Evolutionary conservation across 1,140 invertebrate genomes (phyloP), one percentile per base, ranked within the genome.

Genomic region (Aphelenchoides besseyi): DNA sequence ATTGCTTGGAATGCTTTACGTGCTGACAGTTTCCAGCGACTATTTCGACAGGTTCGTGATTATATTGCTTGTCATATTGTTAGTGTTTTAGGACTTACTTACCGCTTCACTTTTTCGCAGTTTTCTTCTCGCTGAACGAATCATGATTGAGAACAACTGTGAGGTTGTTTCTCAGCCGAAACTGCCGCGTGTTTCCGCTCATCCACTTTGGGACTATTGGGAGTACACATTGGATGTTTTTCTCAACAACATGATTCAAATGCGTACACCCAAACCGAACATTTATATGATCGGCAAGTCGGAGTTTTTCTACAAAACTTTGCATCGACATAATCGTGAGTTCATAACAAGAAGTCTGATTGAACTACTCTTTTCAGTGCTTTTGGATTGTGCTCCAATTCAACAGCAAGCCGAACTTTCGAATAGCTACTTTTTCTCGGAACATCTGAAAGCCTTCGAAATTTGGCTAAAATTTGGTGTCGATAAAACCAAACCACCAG

Each of bases 361-460:
- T 61, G n/a, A n/a, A 18, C 30, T 52, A n/a, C n/a, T 30, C n/a
- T 18, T 26, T 74, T 68, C 28, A 28, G 79, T 82, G 26, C 70
- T 82, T 26, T 71, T 81, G 57, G 80, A 82, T 37, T n/a, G 64
- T 16, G 26, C 68, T 32, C 37, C 70, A 18, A 32, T 35, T 29
- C 41, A 36, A 2, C 28, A 64, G 53, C 73, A 76, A n/a, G 69
- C 33, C 33, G 68, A 69, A 48, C 83, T 81, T 85, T 84, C 87
- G 16, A 92, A 94, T 84, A 90, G 93, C 74, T 90, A 92, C 35
- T 98, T 99, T 87, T 99, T 98, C 85, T 91, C 97, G 85, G 93
- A 98, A 82, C 96, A 99, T 87, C 87, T 99, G 53, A 97, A 95
- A 28, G 95, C 95, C n/a, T 98, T 99, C 86, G 91, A 97, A 88